These are phyloP conservation scores for Microcebus tavaratra DNA, from an alignment of 2,113 vertebrate species.

Conservation along the genomic window DNA sequence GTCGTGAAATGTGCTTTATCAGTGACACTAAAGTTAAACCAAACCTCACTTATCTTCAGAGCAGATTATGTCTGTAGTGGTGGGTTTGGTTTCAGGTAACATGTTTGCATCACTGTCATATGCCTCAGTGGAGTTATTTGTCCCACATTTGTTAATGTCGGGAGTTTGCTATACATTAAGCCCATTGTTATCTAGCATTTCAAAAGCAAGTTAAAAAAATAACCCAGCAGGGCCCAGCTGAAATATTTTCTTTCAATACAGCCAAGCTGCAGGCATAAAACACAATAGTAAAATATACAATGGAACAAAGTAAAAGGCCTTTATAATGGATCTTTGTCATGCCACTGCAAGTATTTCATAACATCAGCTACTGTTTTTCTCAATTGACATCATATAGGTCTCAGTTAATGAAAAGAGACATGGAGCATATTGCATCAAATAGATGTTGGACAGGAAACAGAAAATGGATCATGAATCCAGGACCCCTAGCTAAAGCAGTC, in stretches of 20 bases:
- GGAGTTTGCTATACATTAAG: constrained; percentile 67
- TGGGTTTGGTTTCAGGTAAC: neutral
- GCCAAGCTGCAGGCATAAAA: constrained; percentile 85
- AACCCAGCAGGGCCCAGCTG: constrained; percentile 80
- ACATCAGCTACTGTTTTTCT: constrained; percentile 85
- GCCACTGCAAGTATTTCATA: constrained; percentile 82
- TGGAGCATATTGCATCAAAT: constrained; percentile 92
- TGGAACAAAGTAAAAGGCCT: constrained; percentile 84
- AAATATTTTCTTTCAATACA: constrained; percentile 80
- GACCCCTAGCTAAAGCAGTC: constrained; percentile 89
- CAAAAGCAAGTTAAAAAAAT: constrained; percentile 81
- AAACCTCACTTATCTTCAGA: constrained; percentile 1
- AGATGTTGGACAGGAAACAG: constrained; percentile 86
- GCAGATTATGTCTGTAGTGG: neutral
- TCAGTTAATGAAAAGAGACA: constrained; percentile 93
- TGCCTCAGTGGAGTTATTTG: constrained; percentile 48
- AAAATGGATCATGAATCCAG: constrained; percentile 92
- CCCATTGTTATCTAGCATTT: constrained; percentile 77
- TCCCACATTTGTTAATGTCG: constrained; percentile 59
- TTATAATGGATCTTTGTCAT: constrained; percentile 83
- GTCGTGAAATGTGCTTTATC: neutral
- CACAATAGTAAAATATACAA: constrained; percentile 88
- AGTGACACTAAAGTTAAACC: neutral
- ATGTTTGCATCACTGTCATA: neutral
- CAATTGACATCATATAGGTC: constrained; percentile 90